phyloP scores from a whole-genome alignment of 2,113 vertebrate genomes.

The Chloropsis hardwickii region DNA sequence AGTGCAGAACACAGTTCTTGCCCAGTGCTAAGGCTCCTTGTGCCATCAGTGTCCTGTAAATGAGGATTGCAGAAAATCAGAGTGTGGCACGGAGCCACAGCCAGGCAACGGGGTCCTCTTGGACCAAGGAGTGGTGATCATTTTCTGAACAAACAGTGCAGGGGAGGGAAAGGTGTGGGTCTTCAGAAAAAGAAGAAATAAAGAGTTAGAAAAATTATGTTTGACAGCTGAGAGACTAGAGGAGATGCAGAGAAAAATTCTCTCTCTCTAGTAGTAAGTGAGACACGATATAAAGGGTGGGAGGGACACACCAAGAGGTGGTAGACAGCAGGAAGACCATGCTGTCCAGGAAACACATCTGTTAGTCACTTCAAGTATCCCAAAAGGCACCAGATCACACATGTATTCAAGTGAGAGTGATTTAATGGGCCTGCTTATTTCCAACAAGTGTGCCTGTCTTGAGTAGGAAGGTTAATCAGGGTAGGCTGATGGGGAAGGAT shows the following conservation, averaged over 20 bases:
- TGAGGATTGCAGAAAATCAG: neutral
- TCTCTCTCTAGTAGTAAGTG: neutral
- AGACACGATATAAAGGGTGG: rapidly evolving
- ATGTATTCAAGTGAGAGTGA: neutral
- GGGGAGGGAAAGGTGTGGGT: neutral
- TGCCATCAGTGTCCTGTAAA: neutral
- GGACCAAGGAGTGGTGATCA: neutral
- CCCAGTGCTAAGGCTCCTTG: neutral
- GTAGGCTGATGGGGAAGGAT: neutral
- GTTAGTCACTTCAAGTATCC: neutral
- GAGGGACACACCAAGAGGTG: neutral
- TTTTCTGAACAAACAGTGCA: neutral
- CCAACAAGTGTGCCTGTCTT: neutral
- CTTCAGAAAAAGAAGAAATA: neutral
- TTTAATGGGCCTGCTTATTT: neutral
- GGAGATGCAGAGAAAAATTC: neutral
- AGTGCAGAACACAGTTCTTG: no score
- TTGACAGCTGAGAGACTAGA: neutral
- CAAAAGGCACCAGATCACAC: neutral
- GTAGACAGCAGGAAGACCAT: neutral
- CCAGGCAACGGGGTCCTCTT: rapidly evolving
- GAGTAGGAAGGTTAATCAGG: neutral
- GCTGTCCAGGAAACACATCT: neutral
- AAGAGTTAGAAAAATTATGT: neutral
- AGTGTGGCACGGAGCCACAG: neutral